These are phyloP conservation scores for Malthinus flaveolus DNA, from an alignment of 2,888 invertebrate genomes.

Conservation along the genomic window DNA sequence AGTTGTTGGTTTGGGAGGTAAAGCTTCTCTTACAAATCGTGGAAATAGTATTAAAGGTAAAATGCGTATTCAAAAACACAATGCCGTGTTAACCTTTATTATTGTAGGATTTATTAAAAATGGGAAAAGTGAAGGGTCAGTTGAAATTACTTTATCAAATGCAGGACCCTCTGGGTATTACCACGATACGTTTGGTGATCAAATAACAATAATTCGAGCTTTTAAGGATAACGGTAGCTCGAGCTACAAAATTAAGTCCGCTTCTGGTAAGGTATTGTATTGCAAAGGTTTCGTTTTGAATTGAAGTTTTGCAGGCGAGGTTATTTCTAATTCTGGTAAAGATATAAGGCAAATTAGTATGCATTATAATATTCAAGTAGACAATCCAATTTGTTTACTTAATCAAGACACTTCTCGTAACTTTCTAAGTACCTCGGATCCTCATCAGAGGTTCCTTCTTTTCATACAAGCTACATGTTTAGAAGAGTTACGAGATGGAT, in stretches of 20 bases:
- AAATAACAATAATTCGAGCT: constrained; percentile 65
- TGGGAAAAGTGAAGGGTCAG: constrained; percentile 70
- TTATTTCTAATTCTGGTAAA: constrained; percentile 68
- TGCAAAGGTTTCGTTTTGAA: too few relatives aligned
- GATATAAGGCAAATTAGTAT: constrained; percentile 74
- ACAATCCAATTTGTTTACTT: constrained; percentile 91
- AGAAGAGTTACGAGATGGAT: constrained; percentile 64
- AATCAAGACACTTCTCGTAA: constrained; percentile 92
- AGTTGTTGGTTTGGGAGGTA: constrained; percentile 84
- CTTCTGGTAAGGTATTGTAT: constrained; percentile 57
- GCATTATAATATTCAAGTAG: constrained; percentile 84
- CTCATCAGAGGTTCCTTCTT: constrained; percentile 73
- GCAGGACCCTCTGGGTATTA: constrained; percentile 72
- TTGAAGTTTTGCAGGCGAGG: constrained; percentile 40
- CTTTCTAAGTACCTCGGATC: constrained; percentile 76
- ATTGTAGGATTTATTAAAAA: constrained; percentile 71
- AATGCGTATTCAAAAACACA: too few relatives aligned
- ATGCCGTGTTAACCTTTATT: too few relatives aligned
- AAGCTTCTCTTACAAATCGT: constrained; percentile 76
- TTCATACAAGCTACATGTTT: constrained; percentile 80
- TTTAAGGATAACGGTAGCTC: constrained; percentile 63
- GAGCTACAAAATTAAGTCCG: constrained; percentile 71
- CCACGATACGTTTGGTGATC: constrained; percentile 62
- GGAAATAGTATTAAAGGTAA: constrained; percentile 71
- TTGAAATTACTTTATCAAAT: constrained; percentile 76